Evolutionary conservation across 2,797 vertebrate species (phyloP).

Genomic region (Pipistrellus pygmaeus): DNA sequence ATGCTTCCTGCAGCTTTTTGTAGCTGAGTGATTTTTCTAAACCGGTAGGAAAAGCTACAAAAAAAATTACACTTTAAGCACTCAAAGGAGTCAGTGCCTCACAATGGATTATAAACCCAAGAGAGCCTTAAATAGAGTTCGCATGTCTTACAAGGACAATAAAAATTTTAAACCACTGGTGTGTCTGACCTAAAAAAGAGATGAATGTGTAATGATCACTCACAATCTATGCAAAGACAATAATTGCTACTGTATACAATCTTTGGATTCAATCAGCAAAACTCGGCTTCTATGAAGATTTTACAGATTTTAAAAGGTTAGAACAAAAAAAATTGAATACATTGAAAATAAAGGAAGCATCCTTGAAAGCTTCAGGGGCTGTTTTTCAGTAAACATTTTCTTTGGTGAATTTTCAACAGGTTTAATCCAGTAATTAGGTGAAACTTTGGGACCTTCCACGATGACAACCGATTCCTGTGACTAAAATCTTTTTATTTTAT

Average conservation of each 20-base stretch:
- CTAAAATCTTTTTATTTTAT: not conserved
- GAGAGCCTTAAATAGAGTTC: not conserved
- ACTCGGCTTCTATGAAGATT: not conserved
- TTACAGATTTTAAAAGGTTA: slow-evolving; percentile 38
- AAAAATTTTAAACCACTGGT: not conserved
- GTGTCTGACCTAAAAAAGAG: slow-evolving; percentile 44
- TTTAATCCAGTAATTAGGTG: not conserved
- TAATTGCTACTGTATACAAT: not conserved
- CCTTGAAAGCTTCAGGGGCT: not conserved
- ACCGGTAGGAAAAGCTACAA: not conserved
- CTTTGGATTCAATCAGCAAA: not conserved
- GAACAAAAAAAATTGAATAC: not conserved
- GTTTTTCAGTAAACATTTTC: not conserved
- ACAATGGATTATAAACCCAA: slow-evolving; percentile 1
- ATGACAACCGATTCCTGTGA: not conserved
- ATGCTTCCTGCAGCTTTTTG: not conserved
- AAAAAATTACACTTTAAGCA: slow-evolving; percentile 5
- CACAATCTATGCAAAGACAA: not conserved
- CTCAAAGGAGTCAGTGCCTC: not conserved
- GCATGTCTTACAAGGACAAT: slow-evolving; percentile 9
- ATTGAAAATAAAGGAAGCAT: not conserved
- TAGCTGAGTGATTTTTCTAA: not conserved
- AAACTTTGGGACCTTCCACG: not conserved
- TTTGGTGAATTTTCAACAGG: not conserved
- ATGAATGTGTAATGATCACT: not conserved